Evolutionary conservation across 1,140 invertebrate genomes (phyloP).

Genomic region (Scaptomyza pallida): DNA sequence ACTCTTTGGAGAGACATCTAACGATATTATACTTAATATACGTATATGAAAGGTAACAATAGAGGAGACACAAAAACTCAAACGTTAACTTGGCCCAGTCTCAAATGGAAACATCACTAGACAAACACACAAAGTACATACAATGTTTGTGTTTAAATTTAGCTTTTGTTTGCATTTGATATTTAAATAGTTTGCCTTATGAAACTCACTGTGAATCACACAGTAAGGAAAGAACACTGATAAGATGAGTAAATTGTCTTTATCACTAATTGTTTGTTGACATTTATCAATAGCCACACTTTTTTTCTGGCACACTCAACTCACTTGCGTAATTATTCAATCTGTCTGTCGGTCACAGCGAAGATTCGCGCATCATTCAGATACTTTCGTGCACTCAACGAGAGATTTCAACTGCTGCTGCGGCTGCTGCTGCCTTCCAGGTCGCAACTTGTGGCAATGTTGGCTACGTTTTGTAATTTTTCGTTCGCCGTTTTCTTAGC

Average conservation of each 20-base stretch:
- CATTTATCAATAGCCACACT: not conserved
- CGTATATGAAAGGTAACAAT: constrained; percentile 20
- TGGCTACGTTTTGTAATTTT: constrained; percentile 31
- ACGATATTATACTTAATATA: constrained; percentile 29
- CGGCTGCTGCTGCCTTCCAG: constrained; percentile 21
- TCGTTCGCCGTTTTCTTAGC: constrained; percentile 20
- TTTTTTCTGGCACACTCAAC: constrained; percentile 10
- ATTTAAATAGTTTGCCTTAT: constrained; percentile 36
- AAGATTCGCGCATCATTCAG: constrained; percentile 34
- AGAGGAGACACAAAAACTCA: constrained; percentile 43
- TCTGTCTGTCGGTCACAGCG: constrained; percentile 14
- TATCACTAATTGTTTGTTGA: not conserved
- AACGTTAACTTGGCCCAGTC: constrained; percentile 45
- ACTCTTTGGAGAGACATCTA: constrained; percentile 20
- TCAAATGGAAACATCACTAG: constrained; percentile 2
- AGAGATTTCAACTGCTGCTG: constrained; percentile 6
- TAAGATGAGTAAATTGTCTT: constrained; percentile 9
- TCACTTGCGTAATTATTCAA: constrained; percentile 49
- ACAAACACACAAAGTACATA: constrained; percentile 3
- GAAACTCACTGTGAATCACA: constrained; percentile 42
- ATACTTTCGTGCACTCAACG: constrained; percentile 13
- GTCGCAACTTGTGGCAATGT: constrained; percentile 14
- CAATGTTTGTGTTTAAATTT: not conserved
- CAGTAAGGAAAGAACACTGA: constrained; percentile 1
- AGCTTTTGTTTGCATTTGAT: constrained; percentile 50